A percentile compares a stretch with the other conserved stretches of the same genome.
Conservation (phyloP, 2,113 vertebrate species). For the Irena cyanogastra region DNA sequence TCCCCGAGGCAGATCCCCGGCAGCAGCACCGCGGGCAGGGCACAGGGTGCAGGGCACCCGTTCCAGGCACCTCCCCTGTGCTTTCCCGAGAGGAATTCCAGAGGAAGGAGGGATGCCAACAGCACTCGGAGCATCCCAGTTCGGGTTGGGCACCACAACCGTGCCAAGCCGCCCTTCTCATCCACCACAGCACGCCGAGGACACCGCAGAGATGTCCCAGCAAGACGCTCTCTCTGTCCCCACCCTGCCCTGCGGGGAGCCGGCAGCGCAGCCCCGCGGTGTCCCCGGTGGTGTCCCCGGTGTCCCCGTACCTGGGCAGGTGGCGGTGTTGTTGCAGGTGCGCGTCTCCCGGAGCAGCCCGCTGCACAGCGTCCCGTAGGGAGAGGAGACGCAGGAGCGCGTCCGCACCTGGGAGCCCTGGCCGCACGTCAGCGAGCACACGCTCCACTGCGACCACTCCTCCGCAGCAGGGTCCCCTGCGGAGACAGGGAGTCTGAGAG, state of each 20-base stretch:
- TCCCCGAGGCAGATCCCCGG: background rate
- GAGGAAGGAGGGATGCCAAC: rapidly evolving
- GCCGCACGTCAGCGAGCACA: slow-evolving; percentile 95
- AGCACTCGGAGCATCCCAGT: background rate
- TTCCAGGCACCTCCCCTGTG: background rate
- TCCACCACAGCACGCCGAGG: background rate
- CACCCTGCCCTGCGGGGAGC: background rate
- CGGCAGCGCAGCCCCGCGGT: background rate
- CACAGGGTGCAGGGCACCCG: background rate
- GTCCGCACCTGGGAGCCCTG: slow-evolving; percentile 95
- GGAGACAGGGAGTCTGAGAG: background rate
- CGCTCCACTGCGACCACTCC: slow-evolving; percentile 98
- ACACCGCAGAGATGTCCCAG: background rate
- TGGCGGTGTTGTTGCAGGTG: slow-evolving; percentile 93
- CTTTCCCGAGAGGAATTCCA: background rate
- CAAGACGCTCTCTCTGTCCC: rapidly evolving
- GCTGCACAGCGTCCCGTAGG: slow-evolving; percentile 95
- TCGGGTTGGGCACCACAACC: rapidly evolving
- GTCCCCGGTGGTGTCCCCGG: background rate
- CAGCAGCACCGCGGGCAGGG: rapidly evolving
- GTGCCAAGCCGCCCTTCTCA: rapidly evolving
- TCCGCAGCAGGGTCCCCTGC: slow-evolving; percentile 93
- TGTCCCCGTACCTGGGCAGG: slow-evolving; percentile 84
- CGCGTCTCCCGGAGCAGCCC: slow-evolving; percentile 92
- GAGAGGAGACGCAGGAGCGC: slow-evolving; percentile 94